Evolutionary conservation across 2,888 invertebrate genomes (phyloP).

Genomic region (Tipula helvola): DNA sequence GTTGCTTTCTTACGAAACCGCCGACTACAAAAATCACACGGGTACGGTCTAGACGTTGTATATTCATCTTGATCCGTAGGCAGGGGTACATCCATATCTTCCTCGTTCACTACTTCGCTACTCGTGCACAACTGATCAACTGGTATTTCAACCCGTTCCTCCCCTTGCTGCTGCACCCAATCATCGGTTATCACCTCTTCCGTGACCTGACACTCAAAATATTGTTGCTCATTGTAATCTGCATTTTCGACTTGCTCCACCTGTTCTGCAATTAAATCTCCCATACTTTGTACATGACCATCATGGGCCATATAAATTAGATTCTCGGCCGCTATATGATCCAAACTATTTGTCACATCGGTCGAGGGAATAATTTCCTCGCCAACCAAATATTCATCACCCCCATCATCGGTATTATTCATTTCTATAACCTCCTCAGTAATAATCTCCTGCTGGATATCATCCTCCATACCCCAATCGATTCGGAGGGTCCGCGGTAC

Average conservation of each 20-base stretch:
- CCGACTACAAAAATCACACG: conserved; percentile 75
- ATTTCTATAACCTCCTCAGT: not conserved
- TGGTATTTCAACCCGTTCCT: conserved; percentile 61
- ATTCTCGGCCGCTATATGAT: conserved; percentile 52
- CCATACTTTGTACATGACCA: conserved; percentile 29
- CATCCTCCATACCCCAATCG: not conserved
- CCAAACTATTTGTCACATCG: conserved; percentile 24
- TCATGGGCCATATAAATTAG: conserved; percentile 49
- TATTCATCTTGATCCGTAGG: conserved; percentile 72
- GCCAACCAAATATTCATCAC: conserved; percentile 15
- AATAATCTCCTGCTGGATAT: not conserved
- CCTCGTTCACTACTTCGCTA: conserved; percentile 38
- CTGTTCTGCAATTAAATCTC: conserved; percentile 25
- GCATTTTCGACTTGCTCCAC: conserved; percentile 21
- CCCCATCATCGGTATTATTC: not conserved
- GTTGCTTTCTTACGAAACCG: conserved; percentile 74
- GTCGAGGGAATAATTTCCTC: conserved; percentile 17
- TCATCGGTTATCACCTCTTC: conserved; percentile 74
- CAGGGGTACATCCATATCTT: conserved; percentile 61
- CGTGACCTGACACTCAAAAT: conserved; percentile 51
- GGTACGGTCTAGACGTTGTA: conserved; percentile 55
- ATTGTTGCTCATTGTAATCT: conserved; percentile 22
- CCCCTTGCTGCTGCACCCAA: conserved; percentile 61
- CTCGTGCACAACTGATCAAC: conserved; percentile 44
- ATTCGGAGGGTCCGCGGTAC: not conserved